These are phyloP conservation scores for Ecliptopera silaceata DNA, from an alignment of 2,888 invertebrate genomes.

Conservation along the genomic window DNA sequence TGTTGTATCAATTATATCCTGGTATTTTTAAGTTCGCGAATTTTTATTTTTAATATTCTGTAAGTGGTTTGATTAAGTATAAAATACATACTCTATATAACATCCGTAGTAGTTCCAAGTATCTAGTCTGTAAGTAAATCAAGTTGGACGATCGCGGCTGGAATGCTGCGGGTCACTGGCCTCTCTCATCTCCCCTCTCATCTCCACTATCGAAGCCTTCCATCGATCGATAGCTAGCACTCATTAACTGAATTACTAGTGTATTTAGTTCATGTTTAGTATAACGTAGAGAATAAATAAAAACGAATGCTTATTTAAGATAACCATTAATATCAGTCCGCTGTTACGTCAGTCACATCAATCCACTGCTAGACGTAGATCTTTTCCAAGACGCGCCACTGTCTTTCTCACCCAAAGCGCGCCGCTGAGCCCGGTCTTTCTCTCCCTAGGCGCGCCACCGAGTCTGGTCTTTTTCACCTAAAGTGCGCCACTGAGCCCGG, in stretches of 20 bases:
- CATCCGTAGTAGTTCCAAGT: constrained; percentile 18
- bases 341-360: too few species aligned
- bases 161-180: constrained; percentile 78
- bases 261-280: constrained; percentile 1
- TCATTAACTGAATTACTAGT: constrained; percentile 56
- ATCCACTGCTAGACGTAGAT: too few species aligned
- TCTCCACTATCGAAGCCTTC: constrained; percentile 68
- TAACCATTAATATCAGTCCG: too few species aligned
- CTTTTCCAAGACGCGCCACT: too few species aligned
- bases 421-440: too few species aligned
- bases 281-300: not conserved
- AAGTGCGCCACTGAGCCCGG: too few species aligned
- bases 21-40: not conserved
- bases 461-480: too few species aligned
- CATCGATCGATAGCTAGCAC: constrained; percentile 71
- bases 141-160: constrained; percentile 65
- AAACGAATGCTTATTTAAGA: not conserved
- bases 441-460: too few species aligned
- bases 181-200: constrained; percentile 66
- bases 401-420: too few species aligned
- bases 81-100: too few species aligned
- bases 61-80: too few species aligned
- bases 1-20: too few species aligned
- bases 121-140: constrained; percentile 66
- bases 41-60: not conserved